Evolutionary conservation across 2,113 vertebrate genomes (phyloP).

Genomic region (Actinemys pallida): DNA sequence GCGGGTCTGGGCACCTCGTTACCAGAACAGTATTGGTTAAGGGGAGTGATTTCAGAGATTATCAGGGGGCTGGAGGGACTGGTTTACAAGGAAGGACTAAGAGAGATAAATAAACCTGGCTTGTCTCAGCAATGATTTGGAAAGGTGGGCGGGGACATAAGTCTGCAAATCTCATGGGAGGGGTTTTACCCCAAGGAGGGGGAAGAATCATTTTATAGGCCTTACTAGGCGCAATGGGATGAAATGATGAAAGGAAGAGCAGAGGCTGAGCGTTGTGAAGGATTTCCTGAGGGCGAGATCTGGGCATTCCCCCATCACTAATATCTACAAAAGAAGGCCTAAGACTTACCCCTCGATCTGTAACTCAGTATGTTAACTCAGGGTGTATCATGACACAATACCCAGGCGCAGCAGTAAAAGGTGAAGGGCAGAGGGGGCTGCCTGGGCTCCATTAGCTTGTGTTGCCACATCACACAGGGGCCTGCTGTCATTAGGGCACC

Average conservation of each 20-base stretch:
- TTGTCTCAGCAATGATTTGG: conserved; percentile 60
- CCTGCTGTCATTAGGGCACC: not conserved
- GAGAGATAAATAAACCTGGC: conserved; percentile 50
- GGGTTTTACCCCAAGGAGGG: conserved; percentile 14
- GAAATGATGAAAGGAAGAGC: conserved; percentile 38
- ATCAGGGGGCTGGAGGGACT: not conserved
- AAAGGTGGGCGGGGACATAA: conserved; percentile 29
- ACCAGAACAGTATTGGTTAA: fast-evolving
- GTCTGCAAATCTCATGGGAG: not conserved
- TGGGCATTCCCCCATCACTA: not conserved
- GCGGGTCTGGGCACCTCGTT: not conserved
- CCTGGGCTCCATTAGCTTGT: not conserved
- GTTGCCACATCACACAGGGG: not conserved
- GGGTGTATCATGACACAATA: not conserved
- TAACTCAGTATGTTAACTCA: not conserved
- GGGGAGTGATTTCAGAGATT: not conserved
- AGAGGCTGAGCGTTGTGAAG: fast-evolving
- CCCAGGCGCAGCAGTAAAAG: not conserved
- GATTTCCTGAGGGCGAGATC: not conserved
- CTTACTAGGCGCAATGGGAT: conserved; percentile 30
- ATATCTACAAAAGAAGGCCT: not conserved
- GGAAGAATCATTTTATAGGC: conserved; percentile 39
- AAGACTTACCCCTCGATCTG: not conserved
- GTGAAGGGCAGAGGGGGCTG: not conserved
- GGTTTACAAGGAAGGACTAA: conserved; percentile 4